Evolutionary conservation across 2,797 vertebrate genomes (phyloP), one percentile per base, ranked within the genome.

Genomic region (Psittacula derbiana): DNA sequence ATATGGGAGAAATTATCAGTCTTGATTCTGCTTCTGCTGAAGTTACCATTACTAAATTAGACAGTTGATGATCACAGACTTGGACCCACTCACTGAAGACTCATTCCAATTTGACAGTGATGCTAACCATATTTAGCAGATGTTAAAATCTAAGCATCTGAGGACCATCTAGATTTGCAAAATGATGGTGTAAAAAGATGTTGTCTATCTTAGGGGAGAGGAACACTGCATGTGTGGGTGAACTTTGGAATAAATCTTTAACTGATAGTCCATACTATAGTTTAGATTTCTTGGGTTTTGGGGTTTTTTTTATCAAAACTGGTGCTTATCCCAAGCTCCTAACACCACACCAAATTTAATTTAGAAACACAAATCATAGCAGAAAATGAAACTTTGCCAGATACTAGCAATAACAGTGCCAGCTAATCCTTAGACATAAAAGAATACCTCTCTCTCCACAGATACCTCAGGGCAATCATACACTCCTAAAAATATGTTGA

Each of bases 11-110:
- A 90, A 95, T 94, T 94, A 92, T 80, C 24, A 0, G 3, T 80
- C 81, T 91, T 91, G 83, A 89, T 95, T 82, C 67, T 88, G 69
- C 78, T 94, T 81, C 71, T 93, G 85, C 53, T 91, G 90, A 93
- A 95, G 81, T 89, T 95, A 86, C 74, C 69, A 65, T 96, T 90
- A 95, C 86, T 72, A 90, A 83, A 95, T 96, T 92, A 96, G 90
- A 85, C 57, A 87, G 79, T 50, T 94, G 78, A 95, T 85, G 88
- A 82, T 43, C 85, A 81, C 78, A 94, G 67, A 76, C 72, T 87
- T 94, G 94, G 88, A 97, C 53, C 44, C 74, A 89, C 6, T 33
- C 78, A 78, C 83, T 70, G 65, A 85, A 95, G 53, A 75, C 18
- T 87, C 80, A 33, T 87, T 95, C 72, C 84, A 94, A 90, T 87